A percentile compares a stretch with the other conserved stretches of the same genome.
Conservation (phyloP, 2,888 invertebrate species). For the Crematogaster levior region DNA sequence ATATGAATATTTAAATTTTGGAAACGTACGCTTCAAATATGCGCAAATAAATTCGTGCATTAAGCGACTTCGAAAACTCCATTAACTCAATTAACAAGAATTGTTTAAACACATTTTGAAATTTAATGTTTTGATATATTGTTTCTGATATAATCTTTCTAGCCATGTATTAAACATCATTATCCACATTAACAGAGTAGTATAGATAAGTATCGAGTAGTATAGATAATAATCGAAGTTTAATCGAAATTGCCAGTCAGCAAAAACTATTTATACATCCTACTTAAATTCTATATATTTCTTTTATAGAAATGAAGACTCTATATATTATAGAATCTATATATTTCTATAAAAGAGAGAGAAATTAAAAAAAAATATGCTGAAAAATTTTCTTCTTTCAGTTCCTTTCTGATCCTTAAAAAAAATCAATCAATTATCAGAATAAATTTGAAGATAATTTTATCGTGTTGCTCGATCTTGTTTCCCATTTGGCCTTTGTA, state of each 20-base stretch:
- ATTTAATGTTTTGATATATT: neutral
- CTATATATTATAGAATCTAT: no score
- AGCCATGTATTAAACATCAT: neutral
- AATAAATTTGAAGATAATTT: no score
- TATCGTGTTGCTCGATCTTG: no score
- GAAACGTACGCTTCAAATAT: neutral
- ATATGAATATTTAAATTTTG: neutral
- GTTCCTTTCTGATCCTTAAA: neutral
- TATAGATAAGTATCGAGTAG: neutral
- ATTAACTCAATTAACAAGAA: neutral
- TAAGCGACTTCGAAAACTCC: neutral
- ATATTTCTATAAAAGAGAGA: no score
- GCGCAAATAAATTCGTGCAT: neutral
- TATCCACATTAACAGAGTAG: neutral
- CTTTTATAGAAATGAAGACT: neutral
- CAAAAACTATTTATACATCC: neutral
- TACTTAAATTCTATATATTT: neutral
- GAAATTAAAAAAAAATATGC: no score
- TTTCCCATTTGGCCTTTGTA: no score
- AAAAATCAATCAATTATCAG: neutral
- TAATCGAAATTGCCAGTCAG: neutral
- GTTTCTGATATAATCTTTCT: neutral
- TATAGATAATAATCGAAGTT: neutral
- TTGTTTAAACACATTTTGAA: neutral
- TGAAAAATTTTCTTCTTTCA: neutral